phyloP scores from a whole-genome alignment of 1,140 invertebrate genomes.

The Myzus persicae region DNA sequence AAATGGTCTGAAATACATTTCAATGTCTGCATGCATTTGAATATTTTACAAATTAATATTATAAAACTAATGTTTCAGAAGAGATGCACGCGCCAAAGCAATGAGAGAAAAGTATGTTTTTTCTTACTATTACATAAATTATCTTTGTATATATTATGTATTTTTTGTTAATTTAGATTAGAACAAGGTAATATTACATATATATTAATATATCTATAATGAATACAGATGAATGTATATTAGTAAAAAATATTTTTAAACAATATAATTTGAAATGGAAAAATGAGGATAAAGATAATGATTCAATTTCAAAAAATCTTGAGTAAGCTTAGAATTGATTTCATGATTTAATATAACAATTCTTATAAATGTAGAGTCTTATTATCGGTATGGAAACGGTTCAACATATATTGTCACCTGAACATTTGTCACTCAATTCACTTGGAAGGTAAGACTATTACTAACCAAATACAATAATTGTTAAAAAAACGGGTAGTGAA shows the following conservation, averaged over 20 bases:
- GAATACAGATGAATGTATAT: neutral
- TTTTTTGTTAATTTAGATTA: constrained; percentile 11
- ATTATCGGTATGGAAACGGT: neutral
- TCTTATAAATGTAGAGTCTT: neutral
- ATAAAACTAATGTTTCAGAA: neutral
- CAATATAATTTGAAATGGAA: constrained; percentile 41
- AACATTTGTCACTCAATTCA: neutral
- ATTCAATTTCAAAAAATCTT: constrained; percentile 1
- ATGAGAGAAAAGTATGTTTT: neutral
- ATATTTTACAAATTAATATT: too few species aligned
- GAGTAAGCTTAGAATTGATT: constrained; percentile 4
- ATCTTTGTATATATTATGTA: neutral
- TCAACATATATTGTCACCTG: neutral
- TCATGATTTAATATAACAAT: neutral
- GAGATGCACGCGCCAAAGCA: neutral
- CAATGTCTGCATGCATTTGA: too few species aligned
- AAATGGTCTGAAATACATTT: too few species aligned
- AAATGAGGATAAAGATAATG: constrained; percentile 2
- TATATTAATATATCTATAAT: constrained; percentile 5
- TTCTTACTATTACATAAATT: neutral
- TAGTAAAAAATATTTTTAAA: constrained; percentile 28
- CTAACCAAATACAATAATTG: neutral
- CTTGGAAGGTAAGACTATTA: neutral
- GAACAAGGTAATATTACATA: neutral
- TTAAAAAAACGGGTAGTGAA: neutral